Conservation (phyloP, 2,113 vertebrate genomes). For the Heterotilapia buettikoferi region DNA sequence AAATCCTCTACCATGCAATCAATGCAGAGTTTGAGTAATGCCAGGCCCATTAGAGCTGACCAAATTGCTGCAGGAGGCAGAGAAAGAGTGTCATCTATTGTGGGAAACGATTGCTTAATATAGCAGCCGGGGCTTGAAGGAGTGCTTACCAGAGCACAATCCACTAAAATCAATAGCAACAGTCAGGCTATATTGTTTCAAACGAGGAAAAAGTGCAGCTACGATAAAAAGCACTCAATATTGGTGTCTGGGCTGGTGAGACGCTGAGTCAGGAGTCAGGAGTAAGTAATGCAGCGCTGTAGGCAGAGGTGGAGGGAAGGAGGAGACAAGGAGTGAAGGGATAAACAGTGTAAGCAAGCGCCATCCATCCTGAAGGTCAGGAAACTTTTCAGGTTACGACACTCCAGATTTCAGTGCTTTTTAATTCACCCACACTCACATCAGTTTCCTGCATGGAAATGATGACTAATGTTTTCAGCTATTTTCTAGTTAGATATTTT, state of each 20-base stretch:
- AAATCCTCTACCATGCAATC: constrained; percentile 79
- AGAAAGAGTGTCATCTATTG: constrained; percentile 80
- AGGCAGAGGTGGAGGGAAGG: neutral
- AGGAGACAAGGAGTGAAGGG: neutral
- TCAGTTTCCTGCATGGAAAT: neutral
- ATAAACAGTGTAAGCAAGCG: constrained; percentile 19
- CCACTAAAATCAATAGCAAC: constrained; percentile 82
- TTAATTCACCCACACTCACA: neutral
- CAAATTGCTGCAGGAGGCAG: constrained; percentile 76
- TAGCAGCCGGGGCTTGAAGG: constrained; percentile 77
- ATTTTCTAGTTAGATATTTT: neutral
- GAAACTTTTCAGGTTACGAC: constrained; percentile 18
- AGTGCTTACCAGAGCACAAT: constrained; percentile 75
- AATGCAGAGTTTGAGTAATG: constrained; percentile 84
- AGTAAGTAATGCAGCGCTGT: constrained; percentile 57
- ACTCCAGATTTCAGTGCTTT: neutral
- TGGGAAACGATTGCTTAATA: constrained; percentile 90
- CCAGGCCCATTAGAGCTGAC: constrained; percentile 82
- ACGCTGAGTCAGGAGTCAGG: constrained; percentile 69
- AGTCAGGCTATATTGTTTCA: constrained; percentile 75
- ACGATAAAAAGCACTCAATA: constrained; percentile 68
- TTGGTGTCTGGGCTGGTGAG: constrained; percentile 58
- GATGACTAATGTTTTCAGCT: neutral
- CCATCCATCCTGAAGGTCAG: constrained; percentile 53
- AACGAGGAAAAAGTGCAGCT: constrained; percentile 71